Evolutionary conservation across 2,888 invertebrate species (phyloP), one percentile per base, ranked within the genome.

Genomic region (Xestia c-nigrum): DNA sequence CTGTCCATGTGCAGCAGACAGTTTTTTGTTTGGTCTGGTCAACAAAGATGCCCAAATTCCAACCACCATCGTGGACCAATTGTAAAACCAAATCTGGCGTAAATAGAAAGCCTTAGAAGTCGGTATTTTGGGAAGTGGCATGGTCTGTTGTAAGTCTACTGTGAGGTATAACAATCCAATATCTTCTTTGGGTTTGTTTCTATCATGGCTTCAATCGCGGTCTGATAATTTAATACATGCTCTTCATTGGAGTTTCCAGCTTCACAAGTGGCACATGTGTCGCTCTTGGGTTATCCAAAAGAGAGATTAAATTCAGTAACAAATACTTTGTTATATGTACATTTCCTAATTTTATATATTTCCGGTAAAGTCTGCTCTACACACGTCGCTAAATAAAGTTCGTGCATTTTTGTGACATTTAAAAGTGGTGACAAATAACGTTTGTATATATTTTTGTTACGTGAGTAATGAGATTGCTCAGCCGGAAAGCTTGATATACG

Each of bases 241-340:
- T 65, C 43, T 65, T 65, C 65, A 65, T 65, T 65, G n/a, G 84
- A 84, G 52, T 77, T 68, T 64, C 84, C 85, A 67, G 85, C 85
- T 76, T 84, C 82, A 74, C 82, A 85, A 79, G 84, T 85, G 19
- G 80, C 81, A 79, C 84, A 84, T 55, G 72, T 80, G 72, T 77
- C 82, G 55, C 80, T 83, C 70, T 65, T 86, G 83, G 66, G 82
- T 67, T 74, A 77, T 67, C 85, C 86, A 87, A 90, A 89, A 74
- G 84, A 87, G 40, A 85, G 75, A 78, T 89, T 88, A 83, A 88
- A 88, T 85, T 88, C 78, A 63, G 87, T 88, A 31, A 81, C 82
- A 76, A 89, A 86, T 40, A 88, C 67, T 79, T 85, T 85, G 78
- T 80, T 75, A 46, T 66, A 46, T 46, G 55, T 69, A 69, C 57